Conservation (phyloP, 2,888 invertebrate species). For the Molanna angustata region DNA sequence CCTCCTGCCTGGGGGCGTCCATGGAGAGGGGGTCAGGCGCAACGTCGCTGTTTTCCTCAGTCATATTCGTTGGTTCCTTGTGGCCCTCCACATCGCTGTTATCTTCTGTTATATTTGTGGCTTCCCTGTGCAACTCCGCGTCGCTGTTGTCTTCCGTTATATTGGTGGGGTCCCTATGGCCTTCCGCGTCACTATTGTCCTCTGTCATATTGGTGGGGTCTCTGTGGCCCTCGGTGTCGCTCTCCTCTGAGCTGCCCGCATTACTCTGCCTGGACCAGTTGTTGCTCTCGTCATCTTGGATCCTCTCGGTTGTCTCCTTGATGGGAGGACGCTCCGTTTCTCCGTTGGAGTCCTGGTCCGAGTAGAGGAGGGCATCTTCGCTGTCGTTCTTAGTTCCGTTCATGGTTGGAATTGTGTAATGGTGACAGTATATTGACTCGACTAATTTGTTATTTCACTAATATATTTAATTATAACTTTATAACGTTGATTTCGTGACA, state of each 20-base stretch:
- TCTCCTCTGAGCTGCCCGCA: constrained; percentile 7
- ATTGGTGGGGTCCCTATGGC: background rate
- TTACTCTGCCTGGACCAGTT: constrained; percentile 11
- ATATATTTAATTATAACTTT: background rate
- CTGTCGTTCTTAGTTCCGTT: constrained; percentile 11
- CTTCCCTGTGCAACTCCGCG: no score
- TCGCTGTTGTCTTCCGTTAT: no score
- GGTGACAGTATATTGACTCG: no score
- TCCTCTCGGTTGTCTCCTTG: background rate
- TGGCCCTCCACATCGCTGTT: background rate
- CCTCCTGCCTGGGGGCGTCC: no score
- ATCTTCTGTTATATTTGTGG: no score
- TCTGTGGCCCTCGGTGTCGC: constrained; percentile 2
- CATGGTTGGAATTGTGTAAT: constrained; percentile 8
- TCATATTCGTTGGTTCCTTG: constrained; percentile 1
- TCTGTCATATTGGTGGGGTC: background rate
- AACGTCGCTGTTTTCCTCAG: background rate
- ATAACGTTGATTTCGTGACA: background rate
- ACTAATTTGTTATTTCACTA: no score
- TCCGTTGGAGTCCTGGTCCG: constrained; percentile 6
- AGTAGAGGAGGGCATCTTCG: background rate
- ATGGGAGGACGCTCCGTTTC: background rate
- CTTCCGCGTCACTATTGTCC: background rate
- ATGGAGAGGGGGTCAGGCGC: background rate
- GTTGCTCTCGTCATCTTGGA: background rate